Evolutionary conservation across 2,113 vertebrate genomes (phyloP), one percentile per base, ranked within the genome.

Genomic region (Cygnus buccinator): DNA sequence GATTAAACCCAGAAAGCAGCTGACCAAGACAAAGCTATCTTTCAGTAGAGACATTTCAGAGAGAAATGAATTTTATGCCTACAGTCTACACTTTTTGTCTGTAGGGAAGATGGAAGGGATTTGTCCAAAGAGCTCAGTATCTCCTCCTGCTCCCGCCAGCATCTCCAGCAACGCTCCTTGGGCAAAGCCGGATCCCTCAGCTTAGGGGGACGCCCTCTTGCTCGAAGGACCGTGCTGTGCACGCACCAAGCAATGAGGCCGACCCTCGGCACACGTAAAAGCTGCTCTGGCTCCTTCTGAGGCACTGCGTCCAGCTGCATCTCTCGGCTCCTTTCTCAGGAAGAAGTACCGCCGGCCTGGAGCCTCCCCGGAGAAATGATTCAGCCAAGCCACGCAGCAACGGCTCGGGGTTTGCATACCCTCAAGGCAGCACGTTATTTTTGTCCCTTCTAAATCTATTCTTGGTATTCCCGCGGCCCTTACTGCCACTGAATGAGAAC

Each of bases 381-480:
- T 84, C 94, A 92, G 94, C 94, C 89, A 63, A 94, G 81, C 59
- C 4, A 2, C 50, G 19, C 48, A 82, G 89, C 92, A 71, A 72
- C 73, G 37, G 95, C 90, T 91, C 62, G 8, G 58, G 61, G 44
- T 66, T 48, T 55, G 41, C 31, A 75, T 12, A 58, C 48, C 84
- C 89, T 75, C 74, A 89, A 92, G 94, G 89, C 73, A 55, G 41
- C 7, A 29, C 73, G 89, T 41, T 96, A 95, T 96, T 96, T 96
- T 83, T 76, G 92, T 91, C 86, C 83, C 37, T 73, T 92, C 79
- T 10, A 65, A 79, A 91, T 87, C 94, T 94, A 94, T 94, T 93
- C 89, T 79, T 48, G 92, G 91, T 82, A 52, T 87, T 96, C 70
- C 80, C 39, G n/a, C 82, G 70, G 85, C 93, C 85, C 74, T 78